Evolutionary conservation across 2,888 invertebrate species (phyloP), one percentile per base, ranked within the genome.

Genomic region (Chymomyza amoena): DNA sequence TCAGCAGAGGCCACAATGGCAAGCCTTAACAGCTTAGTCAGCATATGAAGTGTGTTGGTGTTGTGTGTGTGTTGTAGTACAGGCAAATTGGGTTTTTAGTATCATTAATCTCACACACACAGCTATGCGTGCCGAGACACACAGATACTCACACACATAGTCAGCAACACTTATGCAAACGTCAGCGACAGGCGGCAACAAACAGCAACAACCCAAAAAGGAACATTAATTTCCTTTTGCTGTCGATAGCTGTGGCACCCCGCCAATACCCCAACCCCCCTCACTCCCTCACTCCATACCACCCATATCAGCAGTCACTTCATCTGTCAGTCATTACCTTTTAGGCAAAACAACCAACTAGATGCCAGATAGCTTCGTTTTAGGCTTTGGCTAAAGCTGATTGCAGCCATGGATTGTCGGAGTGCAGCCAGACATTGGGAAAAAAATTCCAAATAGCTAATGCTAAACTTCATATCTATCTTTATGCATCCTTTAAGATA

Each of bases 141-240:
- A 84, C 66, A 71, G 75, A 84, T 80, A 84, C 80, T 83, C 78
- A 84, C 81, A 84, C 79, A 81, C 82, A 75, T 60, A 68, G 70
- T 64, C 64, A 71, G 60, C 56, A 57, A 25, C 10, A 25, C 25
- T 20, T 7, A 25, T 6, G 18, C 15, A 20, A 20, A 75, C 81
- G 84, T 84, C 84, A 83, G 73, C 73, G 77, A 56, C 83, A 84
- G 83, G 70, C 79, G 69, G 70, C 67, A 68, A 25, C 25, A 18
- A 57, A 25, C 57, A 57, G 57, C 67, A 62, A 50, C 54, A 51
- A 52, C 75, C 72, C 75, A 77, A 88, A 86, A 87, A 83, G 81
- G 86, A 89, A 89, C 87, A 89, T 90, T 90, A 89, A 89, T 89
- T 89, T 89, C 89, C 89, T 89, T 74, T 83, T 79, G 78, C 77